These are phyloP conservation scores for Hemistola chrysoprasaria DNA, from an alignment of 2,888 invertebrate genomes.

Conservation along the genomic window DNA sequence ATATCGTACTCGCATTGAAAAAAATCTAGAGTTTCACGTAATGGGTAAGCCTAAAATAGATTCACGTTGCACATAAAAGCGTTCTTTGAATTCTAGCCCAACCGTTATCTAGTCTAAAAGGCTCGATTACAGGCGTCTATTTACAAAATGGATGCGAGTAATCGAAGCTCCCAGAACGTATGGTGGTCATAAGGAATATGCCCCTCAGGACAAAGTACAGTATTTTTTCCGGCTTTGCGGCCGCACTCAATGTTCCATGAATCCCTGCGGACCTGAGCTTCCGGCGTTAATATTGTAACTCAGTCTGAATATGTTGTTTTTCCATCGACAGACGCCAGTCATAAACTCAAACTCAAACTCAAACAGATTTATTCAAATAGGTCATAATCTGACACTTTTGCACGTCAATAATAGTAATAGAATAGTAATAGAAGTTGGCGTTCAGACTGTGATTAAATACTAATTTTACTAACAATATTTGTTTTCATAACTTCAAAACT, in stretches of 20 bases:
- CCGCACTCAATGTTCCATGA: constrained; percentile 21
- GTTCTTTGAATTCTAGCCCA: constrained; percentile 1
- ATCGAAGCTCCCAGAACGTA: constrained; percentile 13
- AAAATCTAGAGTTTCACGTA: too few species aligned
- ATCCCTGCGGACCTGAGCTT: constrained; percentile 12
- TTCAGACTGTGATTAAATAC: too few species aligned
- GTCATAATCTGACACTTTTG: too few species aligned
- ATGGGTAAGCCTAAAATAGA: too few species aligned
- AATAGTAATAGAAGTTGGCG: too few species aligned
- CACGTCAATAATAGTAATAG: too few species aligned
- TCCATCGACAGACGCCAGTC: neutral
- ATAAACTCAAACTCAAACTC: too few species aligned
- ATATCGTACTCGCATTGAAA: too few species aligned
- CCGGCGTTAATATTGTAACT: constrained; percentile 16
- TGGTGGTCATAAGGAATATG: constrained; percentile 18
- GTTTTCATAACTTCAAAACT: too few species aligned
- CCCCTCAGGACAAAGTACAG: constrained; percentile 18
- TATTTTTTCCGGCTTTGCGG: constrained; percentile 23
- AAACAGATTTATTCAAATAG: too few species aligned
- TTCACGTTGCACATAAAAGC: too few species aligned
- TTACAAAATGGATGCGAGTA: constrained; percentile 14
- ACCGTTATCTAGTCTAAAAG: constrained; percentile 2
- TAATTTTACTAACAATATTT: too few species aligned
- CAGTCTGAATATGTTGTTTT: constrained; percentile 19
- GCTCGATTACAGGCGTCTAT: constrained; percentile 14